Percentiles rank a stretch among this genome's conserved stretches.
These are phyloP conservation scores for Ochlodes sylvanus DNA, from an alignment of 2,888 invertebrate species.

Conservation along the genomic window DNA sequence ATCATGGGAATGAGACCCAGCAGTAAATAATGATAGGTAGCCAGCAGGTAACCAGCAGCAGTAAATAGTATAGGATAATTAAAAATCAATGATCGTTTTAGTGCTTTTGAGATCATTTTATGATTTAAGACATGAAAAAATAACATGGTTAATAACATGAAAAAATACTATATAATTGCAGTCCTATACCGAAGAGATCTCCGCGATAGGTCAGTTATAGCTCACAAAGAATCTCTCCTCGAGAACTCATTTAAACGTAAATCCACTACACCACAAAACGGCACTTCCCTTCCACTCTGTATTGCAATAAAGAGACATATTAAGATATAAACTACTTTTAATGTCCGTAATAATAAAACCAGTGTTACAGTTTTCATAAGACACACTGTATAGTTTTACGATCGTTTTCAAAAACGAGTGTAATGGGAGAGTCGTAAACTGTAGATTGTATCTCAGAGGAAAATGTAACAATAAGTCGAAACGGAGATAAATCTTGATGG, in stretches of 20 bases:
- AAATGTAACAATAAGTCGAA: slow-evolving; percentile 36
- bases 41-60: no score
- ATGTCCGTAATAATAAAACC: slow-evolving; percentile 23
- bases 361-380: slow-evolving; percentile 38
- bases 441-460: slow-evolving; percentile 27
- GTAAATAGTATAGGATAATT: no score
- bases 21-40: no score
- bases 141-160: no score
- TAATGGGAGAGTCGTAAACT: slow-evolving; percentile 30
- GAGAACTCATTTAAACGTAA: not conserved
- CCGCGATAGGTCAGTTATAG: no score
- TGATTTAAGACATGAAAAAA: no score
- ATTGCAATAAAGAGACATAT: slow-evolving; percentile 28
- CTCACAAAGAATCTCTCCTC: not conserved
- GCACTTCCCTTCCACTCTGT: slow-evolving; percentile 15
- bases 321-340: slow-evolving; percentile 30
- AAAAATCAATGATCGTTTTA: no score
- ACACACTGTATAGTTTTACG: slow-evolving; percentile 22
- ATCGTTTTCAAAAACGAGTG: slow-evolving; percentile 30
- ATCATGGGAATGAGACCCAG: no score
- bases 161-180: no score
- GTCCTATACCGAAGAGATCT: no score
- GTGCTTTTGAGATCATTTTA: no score
- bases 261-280: slow-evolving; percentile 1
- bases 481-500: slow-evolving; percentile 34